A percentile compares a stretch with the other conserved stretches of the same genome.
Conservation (phyloP, 2,797 vertebrate genomes). For the Simalia tracyae region DNA sequence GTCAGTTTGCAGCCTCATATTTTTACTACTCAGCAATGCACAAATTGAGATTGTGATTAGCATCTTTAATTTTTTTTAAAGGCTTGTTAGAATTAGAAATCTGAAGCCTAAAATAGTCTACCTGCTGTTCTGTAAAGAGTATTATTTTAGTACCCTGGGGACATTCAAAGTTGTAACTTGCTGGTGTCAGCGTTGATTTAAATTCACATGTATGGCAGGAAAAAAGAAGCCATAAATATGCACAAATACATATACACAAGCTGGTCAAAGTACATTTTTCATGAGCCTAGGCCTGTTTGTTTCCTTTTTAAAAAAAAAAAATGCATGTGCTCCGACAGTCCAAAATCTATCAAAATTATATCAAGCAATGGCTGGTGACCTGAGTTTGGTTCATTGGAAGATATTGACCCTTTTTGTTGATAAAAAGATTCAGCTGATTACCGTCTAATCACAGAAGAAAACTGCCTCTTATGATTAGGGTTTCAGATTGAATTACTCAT, state of each 20-base stretch:
- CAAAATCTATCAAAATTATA: constrained; percentile 41
- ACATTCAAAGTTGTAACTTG: constrained; percentile 78
- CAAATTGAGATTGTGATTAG: constrained; percentile 82
- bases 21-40: constrained; percentile 76
- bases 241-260: constrained; percentile 71
- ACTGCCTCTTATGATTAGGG: constrained; percentile 38
- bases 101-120: constrained; percentile 79
- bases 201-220: constrained; percentile 23
- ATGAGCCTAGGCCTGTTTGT: constrained; percentile 43
- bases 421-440: constrained; percentile 33
- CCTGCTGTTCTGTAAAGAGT: constrained; percentile 80
- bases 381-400: constrained; percentile 37
- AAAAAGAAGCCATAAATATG: constrained; percentile 46
- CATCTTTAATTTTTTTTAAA: constrained; percentile 78
- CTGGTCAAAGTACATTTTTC: constrained; percentile 66
- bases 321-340: neutral
- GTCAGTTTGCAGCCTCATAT: constrained; percentile 76
- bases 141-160: constrained; percentile 83
- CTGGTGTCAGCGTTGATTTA: constrained; percentile 80
- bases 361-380: constrained; percentile 39
- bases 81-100: constrained; percentile 78
- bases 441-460: constrained; percentile 34
- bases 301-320: neutral
- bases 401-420: constrained; percentile 33
- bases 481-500: constrained; percentile 51